A percentile compares a stretch with the other conserved stretches of the same genome.
phyloP scores from a whole-genome alignment of 2,113 vertebrate genomes.

The Sialia sialis region DNA sequence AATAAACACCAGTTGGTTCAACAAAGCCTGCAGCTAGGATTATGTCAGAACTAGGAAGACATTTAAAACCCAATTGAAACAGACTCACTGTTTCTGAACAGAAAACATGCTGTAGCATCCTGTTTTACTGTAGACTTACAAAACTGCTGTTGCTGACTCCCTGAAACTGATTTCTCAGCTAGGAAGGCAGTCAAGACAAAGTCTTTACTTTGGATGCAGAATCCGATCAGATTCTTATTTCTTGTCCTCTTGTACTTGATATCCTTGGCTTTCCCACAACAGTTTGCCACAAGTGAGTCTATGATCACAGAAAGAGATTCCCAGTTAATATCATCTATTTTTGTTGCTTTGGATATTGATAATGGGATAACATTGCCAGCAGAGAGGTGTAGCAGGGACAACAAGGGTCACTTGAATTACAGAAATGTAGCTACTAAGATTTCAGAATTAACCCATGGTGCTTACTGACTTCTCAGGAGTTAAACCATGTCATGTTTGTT shows the following conservation, averaged over 20 bases:
- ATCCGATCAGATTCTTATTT: not conserved
- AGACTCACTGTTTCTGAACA: constrained; percentile 15
- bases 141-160: not conserved
- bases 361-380: not conserved
- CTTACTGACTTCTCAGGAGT: not conserved
- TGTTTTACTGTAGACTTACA: not conserved
- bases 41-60: constrained; percentile 39
- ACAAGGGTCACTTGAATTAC: not conserved
- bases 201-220: not conserved
- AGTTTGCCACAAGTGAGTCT: not conserved
- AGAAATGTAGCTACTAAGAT: not conserved
- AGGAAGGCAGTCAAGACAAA: not conserved
- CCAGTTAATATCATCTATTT: not conserved
- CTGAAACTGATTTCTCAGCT: not conserved
- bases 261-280: not conserved
- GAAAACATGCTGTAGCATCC: not conserved
- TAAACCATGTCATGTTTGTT: not conserved
- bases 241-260: not conserved
- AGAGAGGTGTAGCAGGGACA: not conserved
- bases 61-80: constrained; percentile 27
- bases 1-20: constrained; percentile 59
- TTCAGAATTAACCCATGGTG: not conserved
- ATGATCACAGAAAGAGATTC: not conserved
- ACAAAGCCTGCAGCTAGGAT: constrained; percentile 58
- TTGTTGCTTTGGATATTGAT: not conserved